These are phyloP conservation scores for Antedon mediterranea DNA, from an alignment of 53 echinoderm and acorn worm genomes.

Conservation along the genomic window DNA sequence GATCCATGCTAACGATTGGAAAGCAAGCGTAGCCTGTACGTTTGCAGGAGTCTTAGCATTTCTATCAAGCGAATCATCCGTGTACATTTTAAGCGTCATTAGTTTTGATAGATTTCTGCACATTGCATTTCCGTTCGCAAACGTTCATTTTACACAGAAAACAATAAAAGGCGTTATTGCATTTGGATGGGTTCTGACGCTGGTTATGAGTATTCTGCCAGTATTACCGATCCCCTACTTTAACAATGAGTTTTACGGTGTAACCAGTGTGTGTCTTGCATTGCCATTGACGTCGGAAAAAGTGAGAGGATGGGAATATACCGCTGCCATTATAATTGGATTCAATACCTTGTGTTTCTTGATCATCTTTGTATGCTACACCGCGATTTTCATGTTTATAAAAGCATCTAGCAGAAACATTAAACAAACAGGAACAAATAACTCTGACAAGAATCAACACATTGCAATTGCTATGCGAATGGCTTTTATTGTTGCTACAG, in stretches of 20 bases:
- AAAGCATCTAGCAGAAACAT: slow-evolving; percentile 38
- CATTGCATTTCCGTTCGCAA: slow-evolving; percentile 45
- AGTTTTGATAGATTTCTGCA: slow-evolving; percentile 50
- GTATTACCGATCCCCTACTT: too few species aligned
- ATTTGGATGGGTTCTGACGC: too few species aligned
- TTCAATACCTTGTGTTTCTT: slow-evolving; percentile 52
- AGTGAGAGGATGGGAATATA: too few species aligned
- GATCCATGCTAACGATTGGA: slow-evolving; percentile 27
- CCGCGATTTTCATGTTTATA: slow-evolving; percentile 47
- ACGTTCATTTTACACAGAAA: too few species aligned
- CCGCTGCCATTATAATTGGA: too few species aligned
- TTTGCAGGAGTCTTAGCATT: slow-evolving; percentile 38
- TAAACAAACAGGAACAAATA: slow-evolving; percentile 1
- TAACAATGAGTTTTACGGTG: too few species aligned
- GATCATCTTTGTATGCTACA: slow-evolving; percentile 52
- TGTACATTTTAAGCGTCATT: slow-evolving; percentile 28
- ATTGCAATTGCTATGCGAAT: slow-evolving; percentile 42
- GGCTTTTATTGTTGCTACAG: slow-evolving; percentile 57
- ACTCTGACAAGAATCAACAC: neutral
- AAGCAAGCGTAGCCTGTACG: slow-evolving; percentile 20
- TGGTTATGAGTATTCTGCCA: too few species aligned
- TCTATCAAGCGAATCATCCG: slow-evolving; percentile 34
- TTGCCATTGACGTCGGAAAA: too few species aligned
- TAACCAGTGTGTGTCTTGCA: too few species aligned
- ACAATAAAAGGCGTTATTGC: too few species aligned